Evolutionary conservation across 92 coral and sea anemone species (phyloP).

Genomic region (Umimayanthus kanabou): DNA sequence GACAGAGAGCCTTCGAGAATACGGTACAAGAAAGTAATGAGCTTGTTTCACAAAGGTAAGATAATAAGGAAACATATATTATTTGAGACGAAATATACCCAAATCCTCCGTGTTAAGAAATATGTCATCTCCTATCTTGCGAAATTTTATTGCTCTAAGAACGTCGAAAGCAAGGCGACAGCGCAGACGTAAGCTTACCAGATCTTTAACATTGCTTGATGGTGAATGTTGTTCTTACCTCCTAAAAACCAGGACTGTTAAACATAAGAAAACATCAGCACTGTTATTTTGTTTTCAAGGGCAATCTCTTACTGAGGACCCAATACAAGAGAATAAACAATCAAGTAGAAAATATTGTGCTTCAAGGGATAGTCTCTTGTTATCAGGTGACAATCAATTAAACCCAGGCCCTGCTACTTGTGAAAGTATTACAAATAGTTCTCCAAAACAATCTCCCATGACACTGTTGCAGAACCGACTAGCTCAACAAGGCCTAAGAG

Average conservation of each 20-base stretch:
- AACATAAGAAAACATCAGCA: neutral
- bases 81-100: neutral
- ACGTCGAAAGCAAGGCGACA: conserved; percentile 1
- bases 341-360: conserved; percentile 19
- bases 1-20: no score
- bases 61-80: neutral
- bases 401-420: conserved; percentile 54
- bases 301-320: no score
- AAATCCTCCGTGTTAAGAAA: neutral
- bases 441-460: conserved; percentile 6
- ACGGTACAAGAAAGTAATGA: no score
- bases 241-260: neutral
- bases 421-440: conserved; percentile 14
- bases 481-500: conserved; percentile 37
- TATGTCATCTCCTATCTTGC: neutral
- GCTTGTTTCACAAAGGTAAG: no score
- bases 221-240: neutral
- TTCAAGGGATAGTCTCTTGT: conserved; percentile 12
- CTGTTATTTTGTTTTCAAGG: no score
- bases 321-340: neutral
- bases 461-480: conserved; percentile 40
- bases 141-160: neutral
- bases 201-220: neutral
- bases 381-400: conserved; percentile 42
- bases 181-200: neutral